Base-by-base conservation (phyloP, 23 tunicate species). In the Phallusia fumigata region DNA sequence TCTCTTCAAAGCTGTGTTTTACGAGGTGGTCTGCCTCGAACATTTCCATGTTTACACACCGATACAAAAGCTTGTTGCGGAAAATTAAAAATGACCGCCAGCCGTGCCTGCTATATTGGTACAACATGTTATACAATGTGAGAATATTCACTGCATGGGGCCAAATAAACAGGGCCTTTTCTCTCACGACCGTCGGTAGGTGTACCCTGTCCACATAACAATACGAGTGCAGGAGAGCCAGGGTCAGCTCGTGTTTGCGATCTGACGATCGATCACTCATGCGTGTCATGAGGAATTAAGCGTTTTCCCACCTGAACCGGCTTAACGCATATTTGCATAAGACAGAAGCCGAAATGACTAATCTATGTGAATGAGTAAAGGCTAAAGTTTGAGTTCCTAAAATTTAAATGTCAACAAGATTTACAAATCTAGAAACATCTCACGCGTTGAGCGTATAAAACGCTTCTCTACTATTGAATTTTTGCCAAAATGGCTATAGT, bases 31-130 rank as follows among this genome's bases (percentile, higher is more conserved):
- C 47, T 40, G 10, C 47, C 47, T 40, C 47, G 47, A 40, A 40
- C 47, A 40, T 40, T 40, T 40, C 10, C 47, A 13, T 58, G 69
- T 58, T 58, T 58, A 16, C 69, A 58, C 28, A 24, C 28, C 69
- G 69, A 58, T 58, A 58, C 69, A 58, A 58, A 58, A 58, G 69
- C 69, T 58, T 58, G 69, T 58, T 58, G 69, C 69, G 69, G 69
- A 58, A 58, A 58, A 58, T 58, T 58, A 58, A 58, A 58, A 58
- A 58, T 58, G 69, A 58, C 69, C 69, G 69, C 69, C 26, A 22
- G 69, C 28, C 69, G 69, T 58, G 69, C 69, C 69, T 22, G 69
- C 28, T 24, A 58, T 58, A 58, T 58, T 58, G 69, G 69, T 58
- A 58, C 69, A 58, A 58, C 69, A 6, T 58, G 69, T 58, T 21